Evolutionary conservation across 2,888 invertebrate genomes (phyloP).

Genomic region (Silvanus unidentatus): DNA sequence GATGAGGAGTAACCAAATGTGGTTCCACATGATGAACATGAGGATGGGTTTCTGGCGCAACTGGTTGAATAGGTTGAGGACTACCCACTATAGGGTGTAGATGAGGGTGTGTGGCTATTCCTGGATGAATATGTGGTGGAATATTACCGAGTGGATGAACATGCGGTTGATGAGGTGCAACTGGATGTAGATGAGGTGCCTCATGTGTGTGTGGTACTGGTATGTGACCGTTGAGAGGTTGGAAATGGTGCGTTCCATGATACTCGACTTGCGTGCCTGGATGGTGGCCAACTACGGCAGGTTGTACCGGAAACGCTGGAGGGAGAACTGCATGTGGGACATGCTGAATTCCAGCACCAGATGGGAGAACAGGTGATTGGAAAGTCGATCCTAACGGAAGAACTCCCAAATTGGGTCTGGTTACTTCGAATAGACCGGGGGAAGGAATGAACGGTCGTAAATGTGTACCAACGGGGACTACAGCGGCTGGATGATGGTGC

Average conservation of each 20-base stretch:
- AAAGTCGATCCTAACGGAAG: slow-evolving; percentile 33
- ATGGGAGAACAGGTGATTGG: slow-evolving; percentile 25
- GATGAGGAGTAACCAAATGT: slow-evolving; percentile 10
- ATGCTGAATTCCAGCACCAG: too few species aligned
- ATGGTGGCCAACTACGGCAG: too few species aligned
- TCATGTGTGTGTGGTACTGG: too few species aligned
- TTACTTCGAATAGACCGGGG: slow-evolving; percentile 30
- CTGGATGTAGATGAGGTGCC: slow-evolving; percentile 6
- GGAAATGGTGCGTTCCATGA: slow-evolving; percentile 9
- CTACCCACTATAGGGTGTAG: not conserved
- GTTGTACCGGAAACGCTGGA: slow-evolving; percentile 9
- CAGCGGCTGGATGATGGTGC: slow-evolving; percentile 3
- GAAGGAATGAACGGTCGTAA: slow-evolving; percentile 20
- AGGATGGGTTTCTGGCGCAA: too few species aligned
- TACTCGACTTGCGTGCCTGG: slow-evolving; percentile 12
- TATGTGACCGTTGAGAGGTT: slow-evolving; percentile 6
- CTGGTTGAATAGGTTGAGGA: not conserved
- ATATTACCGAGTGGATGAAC: not conserved
- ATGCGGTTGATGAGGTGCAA: not conserved
- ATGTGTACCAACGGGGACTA: not conserved
- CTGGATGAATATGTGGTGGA: not conserved
- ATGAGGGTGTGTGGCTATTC: slow-evolving; percentile 4
- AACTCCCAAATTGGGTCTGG: slow-evolving; percentile 35
- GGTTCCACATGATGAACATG: too few species aligned
- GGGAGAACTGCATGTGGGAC: slow-evolving; percentile 6